Base-by-base conservation (phyloP, 2,797 vertebrate species). In the Tokudaia tokunoshimensis region DNA sequence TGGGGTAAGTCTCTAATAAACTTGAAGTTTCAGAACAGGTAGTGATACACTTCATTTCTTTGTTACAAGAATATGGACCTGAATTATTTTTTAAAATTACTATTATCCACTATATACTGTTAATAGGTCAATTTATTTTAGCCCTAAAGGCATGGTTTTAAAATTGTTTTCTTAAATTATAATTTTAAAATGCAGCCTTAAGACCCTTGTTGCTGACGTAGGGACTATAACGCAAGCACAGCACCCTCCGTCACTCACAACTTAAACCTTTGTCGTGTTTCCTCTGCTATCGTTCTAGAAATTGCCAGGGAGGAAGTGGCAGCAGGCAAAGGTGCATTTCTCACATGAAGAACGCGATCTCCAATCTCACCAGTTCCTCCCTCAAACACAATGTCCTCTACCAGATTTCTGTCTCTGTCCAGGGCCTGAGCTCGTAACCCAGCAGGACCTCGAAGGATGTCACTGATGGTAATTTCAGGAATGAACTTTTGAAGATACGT, bases 361-460 rank as follows among this genome's bases (percentile, higher is more conserved):
- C 99, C 99, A 4, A 99, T 97, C 0, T 98, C 98, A 1, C 99
- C 99, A 0, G 98, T 84, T 19, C 99, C 99, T 2, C 99, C 99
- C 0, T 99, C 99, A 19, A 99, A 99, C 76, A 99, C 99, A 84
- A 99, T 99, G 96, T 99, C 99, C 14, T 99, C 99, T 94, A 99
- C 98, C 1, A 99, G 98, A 91, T 99, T 99, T 7, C 99, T 99
- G 0, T 99, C 97, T 0, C 97, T 98, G 97, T 99, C 99, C 95
- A 99, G 96, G 7, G 99, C 99, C 98, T 99, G 99, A 24, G 99
- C 99, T 92, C 99, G 98, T 70, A 99, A 99, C 6, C 99, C 99
- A 0, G 99, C 98, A 0, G 99, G 99, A 90, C 99, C 99, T 98
- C 99, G 99, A 96, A 99, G 96, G 4, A 99, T 98, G 29, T 99